Percentiles rank a stretch among this genome's conserved stretches.
phyloP scores from a whole-genome alignment of 2,113 vertebrate species.

The Mixornis gularis region DNA sequence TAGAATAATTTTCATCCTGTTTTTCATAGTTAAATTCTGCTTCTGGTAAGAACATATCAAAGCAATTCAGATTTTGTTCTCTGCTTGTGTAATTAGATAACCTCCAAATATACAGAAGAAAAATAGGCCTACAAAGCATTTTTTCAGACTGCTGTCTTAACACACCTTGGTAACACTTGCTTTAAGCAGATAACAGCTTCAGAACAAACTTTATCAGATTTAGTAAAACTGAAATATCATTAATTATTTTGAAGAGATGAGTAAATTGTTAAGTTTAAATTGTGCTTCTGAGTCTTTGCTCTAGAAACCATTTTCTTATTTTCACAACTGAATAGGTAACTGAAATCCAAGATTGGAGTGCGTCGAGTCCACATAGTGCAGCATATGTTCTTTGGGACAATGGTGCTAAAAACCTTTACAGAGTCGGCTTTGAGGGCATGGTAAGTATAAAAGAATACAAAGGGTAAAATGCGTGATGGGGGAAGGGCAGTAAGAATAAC shows the following conservation, averaged over 20 bases:
- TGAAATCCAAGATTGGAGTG: constrained; percentile 99
- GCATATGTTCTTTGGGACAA: constrained; percentile 99
- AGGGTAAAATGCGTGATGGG: not conserved
- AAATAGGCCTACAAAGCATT: not conserved
- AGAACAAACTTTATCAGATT: not conserved
- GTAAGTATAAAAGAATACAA: constrained; percentile 76
- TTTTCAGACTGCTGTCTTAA: not conserved
- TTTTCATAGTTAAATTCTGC: not conserved
- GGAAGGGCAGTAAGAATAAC: constrained; percentile 24
- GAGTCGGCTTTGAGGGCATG: constrained; percentile 99
- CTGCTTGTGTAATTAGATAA: not conserved
- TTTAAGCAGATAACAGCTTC: not conserved
- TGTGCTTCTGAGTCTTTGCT: not conserved
- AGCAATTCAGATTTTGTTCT: not conserved
- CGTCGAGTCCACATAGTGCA: constrained; percentile 94
- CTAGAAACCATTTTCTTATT: not conserved
- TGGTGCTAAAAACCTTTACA: constrained; percentile 98
- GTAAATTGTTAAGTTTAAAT: not conserved
- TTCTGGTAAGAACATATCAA: not conserved
- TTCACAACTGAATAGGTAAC: constrained; percentile 80
- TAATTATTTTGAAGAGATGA: not conserved
- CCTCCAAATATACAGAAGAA: not conserved
- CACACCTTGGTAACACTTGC: not conserved
- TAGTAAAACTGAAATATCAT: not conserved
- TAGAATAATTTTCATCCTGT: not conserved